Evolutionary conservation across 2,888 invertebrate species (phyloP), one percentile per base, ranked within the genome.

Genomic region (Rhagium mordax): DNA sequence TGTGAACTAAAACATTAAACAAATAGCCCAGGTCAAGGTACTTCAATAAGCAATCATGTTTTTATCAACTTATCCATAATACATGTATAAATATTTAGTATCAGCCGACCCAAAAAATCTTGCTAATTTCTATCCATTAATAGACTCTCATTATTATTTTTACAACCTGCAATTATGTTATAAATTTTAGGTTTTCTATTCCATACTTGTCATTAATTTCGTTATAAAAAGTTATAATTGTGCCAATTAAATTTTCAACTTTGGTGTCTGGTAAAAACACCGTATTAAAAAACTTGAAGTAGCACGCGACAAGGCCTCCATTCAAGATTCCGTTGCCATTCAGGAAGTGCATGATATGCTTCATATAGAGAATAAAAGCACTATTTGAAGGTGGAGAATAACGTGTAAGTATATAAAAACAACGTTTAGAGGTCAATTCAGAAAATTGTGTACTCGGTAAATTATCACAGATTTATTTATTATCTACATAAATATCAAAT

Each of bases 251-350:
- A 55, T 53, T 29, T 64, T 65, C 33, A 20, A 41, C 65, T 41
- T 51, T 29, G 65, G 65, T 53, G 65, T 65, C 53, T 33, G 21
- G 24, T 33, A 65, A 53, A 41, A 41, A 65, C 18, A 65, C 8
- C 33, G 53, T 18, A 41, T 8, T 16, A 7, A 53, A 65, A 29
- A 53, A 55, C 20, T 29, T n/a, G 49, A 33, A 33, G 41, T 18
- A 29, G 65, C 65, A 65, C 65, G 65, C 65, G 65, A 65, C 65
- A 65, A 65, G 51, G 65, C 51, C 65, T 65, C 41, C 65, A 65
- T 65, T 65, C 65, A 65, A 41, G 65, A 51, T 65, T 65, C 65
- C 65, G 49, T 65, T 53, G 20, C 65, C 53, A 53, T 65, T 65
- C 53, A 53, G 65, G 65, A 65, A 65, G 65, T 65, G 65, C 29